Base-by-base conservation (phyloP, 2,797 vertebrate species). In the Siniperca undulata region DNA sequence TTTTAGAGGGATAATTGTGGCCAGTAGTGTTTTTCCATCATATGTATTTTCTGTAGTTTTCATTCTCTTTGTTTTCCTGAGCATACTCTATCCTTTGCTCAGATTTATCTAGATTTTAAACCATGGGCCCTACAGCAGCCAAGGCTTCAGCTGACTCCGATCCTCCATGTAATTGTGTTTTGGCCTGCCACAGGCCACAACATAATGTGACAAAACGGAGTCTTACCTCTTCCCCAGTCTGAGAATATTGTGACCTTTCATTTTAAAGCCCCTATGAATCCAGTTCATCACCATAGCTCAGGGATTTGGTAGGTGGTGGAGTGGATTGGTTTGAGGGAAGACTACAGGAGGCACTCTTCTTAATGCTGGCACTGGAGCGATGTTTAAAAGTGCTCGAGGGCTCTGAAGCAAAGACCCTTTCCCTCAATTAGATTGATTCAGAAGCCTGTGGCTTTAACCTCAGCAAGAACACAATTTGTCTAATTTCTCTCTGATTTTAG, bases 351-450 rank as follows among this genome's bases (percentile, higher is more conserved):
- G 74, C 86, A 88, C 90, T 93, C 80, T 84, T 91, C 88, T 92
- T 94, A 93, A 94, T 95, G 92, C 86, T 85, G 81, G 86, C 86
- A 86, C 79, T 86, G 58, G 85, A 91, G 87, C 22, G 46, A 91
- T 89, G 91, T 91, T 91, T 89, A 74, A 90, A 93, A 88, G 85
- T 82, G 85, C 91, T 91, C 75, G 60, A 36, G 61, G 90, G 88
- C 89, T 93, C 86, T 76, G 81, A 83, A 83, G 90, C 86, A 92
- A 93, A 93, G 84, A 88, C 90, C 84, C 88, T 83, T 90, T 91
- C 70, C 86, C 86, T 94, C 93, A 93, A 91, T 94, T 94, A 95
- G 92, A 95, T 93, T 93, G 89, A 95, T 94, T 93, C 86, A 65
- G 70, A 83, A 86, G 91, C 89, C 87, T 6, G 69, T 84, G 79